A percentile compares a stretch with the other conserved stretches of the same genome.
These are phyloP conservation scores for Ormia ochracea DNA, from an alignment of 2,888 invertebrate genomes.

Conservation along the genomic window DNA sequence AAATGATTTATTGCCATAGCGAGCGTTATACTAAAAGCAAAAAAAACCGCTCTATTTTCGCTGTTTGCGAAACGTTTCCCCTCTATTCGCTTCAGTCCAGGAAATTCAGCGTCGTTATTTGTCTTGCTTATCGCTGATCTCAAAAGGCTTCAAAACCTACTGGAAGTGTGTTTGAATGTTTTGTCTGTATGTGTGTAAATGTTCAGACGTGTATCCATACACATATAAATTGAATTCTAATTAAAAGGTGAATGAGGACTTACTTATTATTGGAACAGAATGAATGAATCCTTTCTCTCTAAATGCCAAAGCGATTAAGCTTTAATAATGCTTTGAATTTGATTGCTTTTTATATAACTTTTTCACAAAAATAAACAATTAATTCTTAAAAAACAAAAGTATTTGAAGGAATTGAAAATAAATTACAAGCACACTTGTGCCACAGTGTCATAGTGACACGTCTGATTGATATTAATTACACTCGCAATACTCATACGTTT, in stretches of 20 bases:
- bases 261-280: neutral
- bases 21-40: neutral
- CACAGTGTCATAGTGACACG: neutral
- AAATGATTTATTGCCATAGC: conserved; percentile 34
- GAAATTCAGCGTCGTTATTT: neutral
- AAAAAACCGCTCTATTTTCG: neutral
- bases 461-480: conserved; percentile 30
- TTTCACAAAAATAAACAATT: neutral
- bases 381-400: neutral
- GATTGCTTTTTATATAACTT: neutral
- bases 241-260: neutral
- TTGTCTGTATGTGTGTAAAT: too few relatives aligned
- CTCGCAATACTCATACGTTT: neutral
- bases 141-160: neutral
- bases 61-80: neutral
- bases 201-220: neutral
- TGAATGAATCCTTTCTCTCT: neutral
- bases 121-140: neutral
- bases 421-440: neutral
- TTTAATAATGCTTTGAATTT: neutral
- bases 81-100: neutral
- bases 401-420: neutral
- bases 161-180: too few relatives aligned
- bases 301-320: neutral
- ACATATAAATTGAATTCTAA: neutral